Conservation (phyloP, 2,888 invertebrate genomes). For the Ophion obscuratus region DNA sequence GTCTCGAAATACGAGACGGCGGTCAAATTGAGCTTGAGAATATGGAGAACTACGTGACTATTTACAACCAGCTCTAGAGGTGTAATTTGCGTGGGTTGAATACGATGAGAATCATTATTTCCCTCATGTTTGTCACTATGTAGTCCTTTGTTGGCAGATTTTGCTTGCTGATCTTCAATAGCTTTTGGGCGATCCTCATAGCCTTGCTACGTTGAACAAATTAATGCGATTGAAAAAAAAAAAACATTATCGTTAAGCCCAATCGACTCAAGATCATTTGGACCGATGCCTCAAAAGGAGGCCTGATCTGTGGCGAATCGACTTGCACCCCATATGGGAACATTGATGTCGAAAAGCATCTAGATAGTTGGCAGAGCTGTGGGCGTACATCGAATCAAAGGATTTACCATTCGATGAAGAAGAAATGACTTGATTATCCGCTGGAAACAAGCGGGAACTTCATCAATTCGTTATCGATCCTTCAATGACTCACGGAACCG, state of each 20-base stretch:
- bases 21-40: background rate
- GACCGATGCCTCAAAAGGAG: background rate
- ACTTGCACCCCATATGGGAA: background rate
- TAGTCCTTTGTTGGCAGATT: background rate
- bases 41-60: conserved; percentile 9
- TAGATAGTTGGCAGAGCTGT: too few species aligned
- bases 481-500: too few species aligned
- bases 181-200: background rate
- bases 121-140: background rate
- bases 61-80: background rate
- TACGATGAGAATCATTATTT: background rate
- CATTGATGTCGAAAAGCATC: background rate
- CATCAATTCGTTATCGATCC: too few species aligned
- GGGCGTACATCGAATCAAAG: too few species aligned
- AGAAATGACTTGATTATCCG: background rate
- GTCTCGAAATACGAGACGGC: background rate
- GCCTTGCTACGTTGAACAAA: background rate
- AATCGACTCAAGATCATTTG: background rate
- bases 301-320: background rate
- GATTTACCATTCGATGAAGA: background rate
- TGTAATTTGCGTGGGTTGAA: background rate
- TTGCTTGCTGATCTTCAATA: background rate
- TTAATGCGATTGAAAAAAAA: background rate
- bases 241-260: background rate
- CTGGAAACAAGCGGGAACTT: background rate